Evolutionary conservation across 2,113 vertebrate species (phyloP).

Genomic region (Tyrannus savana): DNA sequence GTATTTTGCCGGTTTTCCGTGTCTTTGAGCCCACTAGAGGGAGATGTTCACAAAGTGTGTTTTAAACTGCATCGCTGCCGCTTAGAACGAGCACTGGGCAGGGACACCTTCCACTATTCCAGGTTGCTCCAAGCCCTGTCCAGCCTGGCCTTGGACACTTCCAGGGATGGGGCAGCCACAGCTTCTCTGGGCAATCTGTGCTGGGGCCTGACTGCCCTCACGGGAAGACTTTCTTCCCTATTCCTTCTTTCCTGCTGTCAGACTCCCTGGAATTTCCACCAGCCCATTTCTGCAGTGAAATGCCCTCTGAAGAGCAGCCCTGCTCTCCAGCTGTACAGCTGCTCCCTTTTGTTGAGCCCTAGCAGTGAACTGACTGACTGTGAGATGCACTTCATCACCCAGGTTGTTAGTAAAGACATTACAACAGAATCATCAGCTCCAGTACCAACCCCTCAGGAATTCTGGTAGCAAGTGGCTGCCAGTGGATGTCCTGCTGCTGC

Average conservation of each 20-base stretch:
- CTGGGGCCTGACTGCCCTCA: fast-evolving
- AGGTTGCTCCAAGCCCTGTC: not conserved
- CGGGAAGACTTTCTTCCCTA: fast-evolving
- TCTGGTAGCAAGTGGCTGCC: not conserved
- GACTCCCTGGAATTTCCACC: not conserved
- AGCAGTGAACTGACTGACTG: not conserved
- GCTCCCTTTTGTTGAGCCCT: not conserved
- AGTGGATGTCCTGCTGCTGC: not conserved
- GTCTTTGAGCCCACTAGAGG: slow-evolving; percentile 11
- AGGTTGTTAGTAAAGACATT: not conserved
- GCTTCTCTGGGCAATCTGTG: not conserved
- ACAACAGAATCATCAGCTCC: not conserved
- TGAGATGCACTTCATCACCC: not conserved
- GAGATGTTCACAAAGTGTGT: not conserved
- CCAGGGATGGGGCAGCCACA: not conserved
- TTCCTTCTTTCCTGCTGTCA: not conserved
- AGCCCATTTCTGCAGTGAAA: not conserved
- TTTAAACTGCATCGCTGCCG: fast-evolving
- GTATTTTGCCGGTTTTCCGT: not conserved
- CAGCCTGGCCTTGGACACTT: not conserved
- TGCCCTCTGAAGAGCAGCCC: not conserved
- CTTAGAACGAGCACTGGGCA: not conserved
- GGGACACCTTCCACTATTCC: not conserved
- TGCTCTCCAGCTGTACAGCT: not conserved
- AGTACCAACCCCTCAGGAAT: not conserved